Conservation (phyloP, 2,797 vertebrate species). For the Apogon talboti region DNA sequence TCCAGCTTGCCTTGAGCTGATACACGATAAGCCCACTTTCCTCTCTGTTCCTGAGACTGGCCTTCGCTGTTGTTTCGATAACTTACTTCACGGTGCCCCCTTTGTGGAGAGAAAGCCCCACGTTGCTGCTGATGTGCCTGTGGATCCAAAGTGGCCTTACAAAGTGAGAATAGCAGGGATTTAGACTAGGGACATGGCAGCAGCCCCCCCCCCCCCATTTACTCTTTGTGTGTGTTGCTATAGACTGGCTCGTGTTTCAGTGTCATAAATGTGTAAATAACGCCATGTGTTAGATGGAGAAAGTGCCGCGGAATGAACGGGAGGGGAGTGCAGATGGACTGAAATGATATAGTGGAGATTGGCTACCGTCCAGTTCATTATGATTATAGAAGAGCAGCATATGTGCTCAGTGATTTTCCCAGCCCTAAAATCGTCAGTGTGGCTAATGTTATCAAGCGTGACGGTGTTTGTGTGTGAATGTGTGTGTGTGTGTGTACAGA, state of each 20-base stretch:
- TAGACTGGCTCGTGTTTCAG: constrained; percentile 65
- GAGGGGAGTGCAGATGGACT: constrained; percentile 74
- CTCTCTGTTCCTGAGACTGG: constrained; percentile 56
- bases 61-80: constrained; percentile 59
- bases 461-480: constrained; percentile 17
- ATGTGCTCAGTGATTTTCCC: constrained; percentile 69
- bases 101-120: constrained; percentile 8
- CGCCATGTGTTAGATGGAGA: constrained; percentile 75
- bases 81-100: constrained; percentile 45
- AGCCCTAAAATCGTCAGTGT: constrained; percentile 55
- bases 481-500: constrained; percentile 13
- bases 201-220: constrained; percentile 31
- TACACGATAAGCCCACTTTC: constrained; percentile 67
- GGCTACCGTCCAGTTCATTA: constrained; percentile 74
- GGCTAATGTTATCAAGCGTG: constrained; percentile 55
- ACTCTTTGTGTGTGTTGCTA: constrained; percentile 7
- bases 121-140: constrained; percentile 9
- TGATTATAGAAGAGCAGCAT: constrained; percentile 73
- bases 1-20: constrained; percentile 65
- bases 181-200: constrained; percentile 52
- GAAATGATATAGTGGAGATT: constrained; percentile 75
- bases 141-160: constrained; percentile 44
- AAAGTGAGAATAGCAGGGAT: constrained; percentile 33
- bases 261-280: constrained; percentile 85
- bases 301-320: constrained; percentile 38